Evolutionary conservation across 92 coral and sea anemone genomes (phyloP).

Genomic region (Siderastrea radians): DNA sequence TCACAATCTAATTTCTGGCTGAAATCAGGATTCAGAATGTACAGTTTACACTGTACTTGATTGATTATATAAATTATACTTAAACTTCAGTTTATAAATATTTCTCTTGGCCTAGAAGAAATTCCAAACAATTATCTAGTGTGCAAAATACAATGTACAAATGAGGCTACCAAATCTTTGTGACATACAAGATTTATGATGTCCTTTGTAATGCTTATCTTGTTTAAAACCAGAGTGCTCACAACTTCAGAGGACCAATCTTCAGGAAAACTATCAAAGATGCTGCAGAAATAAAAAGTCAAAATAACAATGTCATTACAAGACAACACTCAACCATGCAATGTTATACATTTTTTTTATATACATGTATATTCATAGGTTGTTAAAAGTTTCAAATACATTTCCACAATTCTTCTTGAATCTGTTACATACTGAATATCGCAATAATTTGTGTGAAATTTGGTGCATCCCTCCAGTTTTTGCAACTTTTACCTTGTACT

Average conservation of each 20-base stretch:
- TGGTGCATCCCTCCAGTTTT: too few species aligned
- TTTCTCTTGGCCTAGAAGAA: not conserved
- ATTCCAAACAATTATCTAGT: too few species aligned
- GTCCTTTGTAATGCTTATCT: slow-evolving; percentile 21
- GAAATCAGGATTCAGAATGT: too few species aligned
- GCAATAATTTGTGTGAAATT: too few species aligned
- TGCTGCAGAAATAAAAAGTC: slow-evolving; percentile 6
- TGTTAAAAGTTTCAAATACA: too few species aligned
- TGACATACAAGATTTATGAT: slow-evolving; percentile 1
- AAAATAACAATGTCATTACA: not conserved
- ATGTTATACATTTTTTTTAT: not conserved
- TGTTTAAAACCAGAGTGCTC: slow-evolving; percentile 21
- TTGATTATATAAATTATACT: too few species aligned
- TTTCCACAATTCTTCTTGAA: too few species aligned
- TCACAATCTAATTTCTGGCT: too few species aligned
- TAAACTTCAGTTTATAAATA: not conserved
- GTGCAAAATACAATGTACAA: not conserved
- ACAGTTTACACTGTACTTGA: too few species aligned
- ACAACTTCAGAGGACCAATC: slow-evolving; percentile 12
- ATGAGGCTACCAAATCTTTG: not conserved
- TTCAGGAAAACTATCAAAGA: slow-evolving; percentile 8
- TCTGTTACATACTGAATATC: too few species aligned
- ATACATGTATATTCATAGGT: too few species aligned
- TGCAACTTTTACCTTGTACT: too few species aligned
- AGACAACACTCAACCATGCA: not conserved